Conservation (phyloP, 2,113 vertebrate species). For the Nothocercus nigrocapillus region DNA sequence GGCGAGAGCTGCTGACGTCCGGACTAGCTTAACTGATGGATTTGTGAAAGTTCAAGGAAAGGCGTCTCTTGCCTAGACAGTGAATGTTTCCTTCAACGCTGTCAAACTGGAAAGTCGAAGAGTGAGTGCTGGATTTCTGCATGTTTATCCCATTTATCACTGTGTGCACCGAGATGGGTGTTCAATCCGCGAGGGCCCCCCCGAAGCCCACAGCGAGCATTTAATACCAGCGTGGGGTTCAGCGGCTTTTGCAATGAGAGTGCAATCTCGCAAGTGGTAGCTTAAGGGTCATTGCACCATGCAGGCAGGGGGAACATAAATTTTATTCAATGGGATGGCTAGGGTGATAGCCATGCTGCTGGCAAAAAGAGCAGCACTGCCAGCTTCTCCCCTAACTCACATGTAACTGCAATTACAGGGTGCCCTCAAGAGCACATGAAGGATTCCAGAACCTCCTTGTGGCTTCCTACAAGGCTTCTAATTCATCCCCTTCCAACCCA, state of each 20-base stretch:
- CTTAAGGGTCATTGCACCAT: not conserved
- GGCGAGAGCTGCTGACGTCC: not conserved
- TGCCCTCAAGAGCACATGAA: not conserved
- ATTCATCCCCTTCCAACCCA: not conserved
- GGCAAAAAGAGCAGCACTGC: not conserved
- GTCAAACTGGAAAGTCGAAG: not conserved
- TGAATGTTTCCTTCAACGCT: not conserved
- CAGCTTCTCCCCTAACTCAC: not conserved
- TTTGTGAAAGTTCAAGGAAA: not conserved
- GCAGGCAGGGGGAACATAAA: too few relatives aligned
- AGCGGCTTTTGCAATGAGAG: too few relatives aligned
- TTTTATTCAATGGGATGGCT: not conserved
- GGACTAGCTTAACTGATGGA: not conserved
- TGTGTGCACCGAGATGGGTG: not conserved
- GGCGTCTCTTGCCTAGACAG: not conserved
- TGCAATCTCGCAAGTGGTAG: not conserved
- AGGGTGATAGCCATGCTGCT: not conserved
- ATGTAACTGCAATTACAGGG: not conserved
- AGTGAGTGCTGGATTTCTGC: not conserved
- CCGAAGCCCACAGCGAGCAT: not conserved
- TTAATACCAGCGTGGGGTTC: too few relatives aligned
- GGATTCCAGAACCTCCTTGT: not conserved
- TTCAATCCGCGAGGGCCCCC: not conserved
- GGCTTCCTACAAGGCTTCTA: not conserved
- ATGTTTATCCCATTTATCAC: not conserved